Percentiles rank a stretch among this genome's conserved stretches.
Evolutionary conservation across 1,140 invertebrate species (phyloP).

Genomic region (Drusus annulatus): DNA sequence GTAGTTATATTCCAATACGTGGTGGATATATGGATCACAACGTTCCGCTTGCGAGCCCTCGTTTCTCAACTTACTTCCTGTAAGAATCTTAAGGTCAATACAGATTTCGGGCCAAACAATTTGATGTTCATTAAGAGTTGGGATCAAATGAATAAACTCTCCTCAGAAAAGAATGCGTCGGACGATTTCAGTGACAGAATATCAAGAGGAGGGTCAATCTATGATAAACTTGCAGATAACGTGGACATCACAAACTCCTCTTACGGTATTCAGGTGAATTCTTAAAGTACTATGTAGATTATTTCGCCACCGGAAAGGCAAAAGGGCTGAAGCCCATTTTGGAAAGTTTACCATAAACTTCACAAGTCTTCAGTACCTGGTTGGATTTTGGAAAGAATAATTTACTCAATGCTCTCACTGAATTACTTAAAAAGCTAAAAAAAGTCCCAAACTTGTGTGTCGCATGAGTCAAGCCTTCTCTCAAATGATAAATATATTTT

Average conservation of each 20-base stretch:
- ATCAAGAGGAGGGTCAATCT: background rate
- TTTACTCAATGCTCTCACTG: too few species aligned
- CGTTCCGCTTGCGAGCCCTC: background rate
- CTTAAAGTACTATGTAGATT: too few species aligned
- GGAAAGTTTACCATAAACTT: too few species aligned
- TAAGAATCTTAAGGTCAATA: background rate
- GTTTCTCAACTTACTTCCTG: background rate
- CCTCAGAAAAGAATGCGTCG: background rate
- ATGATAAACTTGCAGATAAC: conserved; percentile 13
- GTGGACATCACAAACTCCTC: background rate
- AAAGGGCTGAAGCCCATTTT: too few species aligned
- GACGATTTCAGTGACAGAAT: background rate
- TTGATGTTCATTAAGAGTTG: background rate
- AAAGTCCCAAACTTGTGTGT: too few species aligned
- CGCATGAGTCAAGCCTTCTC: too few species aligned
- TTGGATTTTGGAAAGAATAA: too few species aligned
- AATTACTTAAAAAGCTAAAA: too few species aligned
- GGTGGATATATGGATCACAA: background rate
- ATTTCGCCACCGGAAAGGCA: too few species aligned
- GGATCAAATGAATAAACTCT: background rate
- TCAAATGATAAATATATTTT: too few species aligned
- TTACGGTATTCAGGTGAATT: background rate
- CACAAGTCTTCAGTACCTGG: too few species aligned
- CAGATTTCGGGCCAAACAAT: background rate
- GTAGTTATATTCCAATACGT: background rate